Conservation (phyloP, 2,113 vertebrate species). For the Athene noctua region DNA sequence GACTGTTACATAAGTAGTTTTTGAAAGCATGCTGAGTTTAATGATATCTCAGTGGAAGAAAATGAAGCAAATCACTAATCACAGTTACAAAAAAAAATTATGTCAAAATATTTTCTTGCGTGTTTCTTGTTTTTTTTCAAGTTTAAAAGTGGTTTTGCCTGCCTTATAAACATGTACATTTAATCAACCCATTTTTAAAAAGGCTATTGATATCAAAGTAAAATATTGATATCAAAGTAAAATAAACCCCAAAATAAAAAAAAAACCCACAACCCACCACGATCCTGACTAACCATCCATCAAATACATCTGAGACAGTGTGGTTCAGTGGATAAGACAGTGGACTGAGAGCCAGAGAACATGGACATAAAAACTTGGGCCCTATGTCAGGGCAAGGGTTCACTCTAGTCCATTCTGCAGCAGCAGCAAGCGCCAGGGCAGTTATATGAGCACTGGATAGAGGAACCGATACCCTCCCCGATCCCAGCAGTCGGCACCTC, state of each 20-base stretch:
- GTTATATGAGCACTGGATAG: rapidly evolving
- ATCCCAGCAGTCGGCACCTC: neutral
- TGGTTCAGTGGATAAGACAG: neutral
- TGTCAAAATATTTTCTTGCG: neutral
- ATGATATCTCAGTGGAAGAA: slow-evolving; percentile 10
- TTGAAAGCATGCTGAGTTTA: neutral
- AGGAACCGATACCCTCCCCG: rapidly evolving
- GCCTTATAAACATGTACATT: neutral
- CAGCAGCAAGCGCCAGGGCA: neutral
- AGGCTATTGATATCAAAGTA: neutral
- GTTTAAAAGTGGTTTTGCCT: neutral
- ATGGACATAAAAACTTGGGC: rapidly evolving
- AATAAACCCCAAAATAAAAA: neutral
- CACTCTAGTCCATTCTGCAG: neutral
- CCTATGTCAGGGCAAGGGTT: neutral
- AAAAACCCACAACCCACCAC: neutral
- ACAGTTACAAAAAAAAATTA: neutral
- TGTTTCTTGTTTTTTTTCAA: neutral
- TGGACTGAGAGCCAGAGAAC: neutral
- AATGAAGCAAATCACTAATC: neutral
- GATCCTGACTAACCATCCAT: neutral
- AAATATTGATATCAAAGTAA: neutral
- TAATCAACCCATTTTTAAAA: neutral
- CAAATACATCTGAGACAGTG: neutral
- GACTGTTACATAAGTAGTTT: neutral